Evolutionary conservation across 2,113 vertebrate species (phyloP), one percentile per base, ranked within the genome.

Genomic region (Megaleporinus macrocephalus): DNA sequence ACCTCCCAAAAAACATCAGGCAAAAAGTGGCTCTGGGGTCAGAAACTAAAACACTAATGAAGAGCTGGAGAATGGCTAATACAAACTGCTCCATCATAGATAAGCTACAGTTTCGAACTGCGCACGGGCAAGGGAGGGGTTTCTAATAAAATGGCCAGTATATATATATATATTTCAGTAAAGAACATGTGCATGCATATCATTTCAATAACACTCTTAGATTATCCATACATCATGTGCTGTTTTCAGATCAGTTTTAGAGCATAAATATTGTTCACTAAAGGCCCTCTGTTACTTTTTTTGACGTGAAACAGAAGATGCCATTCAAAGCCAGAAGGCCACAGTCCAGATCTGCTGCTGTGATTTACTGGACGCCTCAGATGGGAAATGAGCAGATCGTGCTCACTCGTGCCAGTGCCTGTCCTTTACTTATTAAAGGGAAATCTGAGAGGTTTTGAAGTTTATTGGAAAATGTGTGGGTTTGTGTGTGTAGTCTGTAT

Each of bases 401-500:
- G 76, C 65, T 79, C 20, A 47, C 62, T 18, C 15, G 47, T 63
- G 66, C 47, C 27, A 53, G 62, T 9, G 16, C 33, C n/a, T 36
- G 65, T 57, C 63, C 24, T 78, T 57, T 26, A 55, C 10, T 55
- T 79, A 68, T 57, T 55, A 79, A 79, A 69, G 70, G 53, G 76
- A 49, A 79, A 57, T 20, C 11, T 49, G 76, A 70, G 53, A 18
- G 63, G 29, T 13, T 55, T 26, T 41, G 49, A 57, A 51, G 49
- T 57, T 55, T 41, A 20, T 51, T 49, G 47, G 36, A 3, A 30
- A 22, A 4, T 24, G 36, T 16, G 77, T 24, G 84, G 65, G 53
- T 85, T 85, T 87, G 65, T 33, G 86, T 86, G 72, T 87, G 70
- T 44, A 24, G 7, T 24, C 57, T 24, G 22, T n/a, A 61, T 26